phyloP scores from a whole-genome alignment of 2,113 vertebrate species.

The Xerus inauris region DNA sequence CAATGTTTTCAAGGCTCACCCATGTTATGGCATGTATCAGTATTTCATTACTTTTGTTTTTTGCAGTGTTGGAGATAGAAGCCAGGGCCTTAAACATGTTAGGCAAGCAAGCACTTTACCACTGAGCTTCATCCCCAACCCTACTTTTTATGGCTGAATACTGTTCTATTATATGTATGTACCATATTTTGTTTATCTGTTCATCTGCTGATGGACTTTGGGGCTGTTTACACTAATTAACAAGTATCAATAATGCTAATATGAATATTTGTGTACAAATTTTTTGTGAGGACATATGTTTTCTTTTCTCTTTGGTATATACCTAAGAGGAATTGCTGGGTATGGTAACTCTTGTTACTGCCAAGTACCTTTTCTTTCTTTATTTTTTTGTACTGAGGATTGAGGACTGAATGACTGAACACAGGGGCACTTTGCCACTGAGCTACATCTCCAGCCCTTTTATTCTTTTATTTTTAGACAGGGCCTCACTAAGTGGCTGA shows the following conservation, averaged over 20 bases:
- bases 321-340: not conserved
- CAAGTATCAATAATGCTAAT: not conserved
- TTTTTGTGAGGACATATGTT: not conserved
- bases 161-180: not conserved
- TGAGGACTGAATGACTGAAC: not conserved
- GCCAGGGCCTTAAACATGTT: not conserved
- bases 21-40: not conserved
- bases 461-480: not conserved
- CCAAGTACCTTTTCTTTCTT: not conserved
- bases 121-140: not conserved
- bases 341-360: not conserved
- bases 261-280: not conserved
- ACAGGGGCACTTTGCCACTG: not conserved
- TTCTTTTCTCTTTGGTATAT: slow-evolving; percentile 8
- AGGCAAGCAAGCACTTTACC: not conserved
- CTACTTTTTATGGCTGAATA: not conserved
- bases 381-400: not conserved
- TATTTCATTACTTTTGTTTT: not conserved
- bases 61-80: not conserved
- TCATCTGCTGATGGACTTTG: not conserved
- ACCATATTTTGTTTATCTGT: not conserved
- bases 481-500: not conserved
- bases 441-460: not conserved
- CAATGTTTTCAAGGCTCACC: not conserved
- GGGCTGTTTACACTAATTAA: not conserved